Evolutionary conservation across 2,888 invertebrate genomes (phyloP).

Genomic region (Troides helena): DNA sequence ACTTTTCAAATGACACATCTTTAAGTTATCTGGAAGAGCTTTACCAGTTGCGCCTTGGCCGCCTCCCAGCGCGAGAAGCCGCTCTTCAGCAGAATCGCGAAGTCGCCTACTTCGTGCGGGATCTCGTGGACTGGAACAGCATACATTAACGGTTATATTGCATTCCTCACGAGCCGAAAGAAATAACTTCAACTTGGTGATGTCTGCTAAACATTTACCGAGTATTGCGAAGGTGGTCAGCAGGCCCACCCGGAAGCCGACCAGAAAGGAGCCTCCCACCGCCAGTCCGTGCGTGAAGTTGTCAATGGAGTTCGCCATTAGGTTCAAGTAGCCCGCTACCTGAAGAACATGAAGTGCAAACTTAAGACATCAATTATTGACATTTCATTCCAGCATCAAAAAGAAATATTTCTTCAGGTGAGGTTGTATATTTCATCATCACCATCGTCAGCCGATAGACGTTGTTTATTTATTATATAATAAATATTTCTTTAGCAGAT

Average conservation of each 20-base stretch:
- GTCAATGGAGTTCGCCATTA: constrained; percentile 97
- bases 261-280: constrained; percentile 97
- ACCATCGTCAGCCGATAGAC: too few species aligned
- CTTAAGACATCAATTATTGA: too few species aligned
- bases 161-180: not conserved
- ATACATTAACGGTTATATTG: not conserved
- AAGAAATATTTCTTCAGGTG: too few species aligned
- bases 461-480: too few species aligned
- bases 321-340: constrained; percentile 95
- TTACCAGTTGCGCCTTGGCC: constrained; percentile 93
- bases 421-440: too few species aligned
- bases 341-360: constrained; percentile 41
- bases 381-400: too few species aligned
- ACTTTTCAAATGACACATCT: too few species aligned
- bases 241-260: constrained; percentile 93
- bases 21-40: constrained; percentile 24
- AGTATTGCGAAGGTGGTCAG: constrained; percentile 96
- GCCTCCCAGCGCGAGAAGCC: constrained; percentile 97
- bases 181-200: too few species aligned
- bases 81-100: constrained; percentile 94
- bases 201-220: constrained; percentile 49
- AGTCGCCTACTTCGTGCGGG: constrained; percentile 99
- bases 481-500: too few species aligned
- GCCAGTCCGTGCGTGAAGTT: constrained; percentile 99
- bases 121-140: constrained; percentile 91